A percentile compares a stretch with the other conserved stretches of the same genome.
These are phyloP conservation scores for Oryzaephilus surinamensis DNA, from an alignment of 1,140 invertebrate genomes.

Conservation along the genomic window DNA sequence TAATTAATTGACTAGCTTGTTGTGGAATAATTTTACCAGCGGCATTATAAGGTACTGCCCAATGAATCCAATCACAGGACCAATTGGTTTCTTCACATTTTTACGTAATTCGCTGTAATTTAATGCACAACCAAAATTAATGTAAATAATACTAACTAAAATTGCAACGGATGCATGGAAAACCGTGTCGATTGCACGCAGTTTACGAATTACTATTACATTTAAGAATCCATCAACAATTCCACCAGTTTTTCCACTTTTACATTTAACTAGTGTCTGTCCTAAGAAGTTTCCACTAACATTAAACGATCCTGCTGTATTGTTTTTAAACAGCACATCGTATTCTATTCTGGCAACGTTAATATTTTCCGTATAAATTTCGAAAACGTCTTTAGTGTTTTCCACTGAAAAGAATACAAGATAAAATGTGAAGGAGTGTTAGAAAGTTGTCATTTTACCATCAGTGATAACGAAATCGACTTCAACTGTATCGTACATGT, in stretches of 20 bases:
- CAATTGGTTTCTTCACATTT: conserved; percentile 65
- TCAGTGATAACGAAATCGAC: conserved; percentile 9
- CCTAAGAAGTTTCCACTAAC: conserved; percentile 49
- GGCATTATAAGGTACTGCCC: conserved; percentile 87
- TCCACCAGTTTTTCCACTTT: neutral
- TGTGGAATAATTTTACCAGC: conserved; percentile 50
- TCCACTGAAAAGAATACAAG: neutral
- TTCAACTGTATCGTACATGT: conserved; percentile 13
- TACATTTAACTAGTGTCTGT: conserved; percentile 15
- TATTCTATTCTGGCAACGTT: conserved; percentile 14
- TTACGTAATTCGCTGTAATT: conserved; percentile 61
- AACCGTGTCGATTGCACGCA: conserved; percentile 56
- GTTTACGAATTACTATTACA: conserved; percentile 51
- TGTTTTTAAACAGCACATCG: conserved; percentile 1
- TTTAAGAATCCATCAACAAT: conserved; percentile 4
- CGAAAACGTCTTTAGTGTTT: neutral
- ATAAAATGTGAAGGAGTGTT: too few relatives aligned
- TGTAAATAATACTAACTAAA: conserved; percentile 67
- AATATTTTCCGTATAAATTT: conserved; percentile 10
- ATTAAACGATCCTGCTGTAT: conserved; percentile 33
- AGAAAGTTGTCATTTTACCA: neutral
- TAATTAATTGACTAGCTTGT: neutral
- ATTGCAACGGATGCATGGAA: conserved; percentile 68
- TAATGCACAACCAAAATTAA: conserved; percentile 89
- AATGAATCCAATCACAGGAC: conserved; percentile 69